Percentiles rank a stretch among this genome's conserved stretches.
Conservation (phyloP, 2,797 vertebrate genomes). For the Lacerta agilis region DNA sequence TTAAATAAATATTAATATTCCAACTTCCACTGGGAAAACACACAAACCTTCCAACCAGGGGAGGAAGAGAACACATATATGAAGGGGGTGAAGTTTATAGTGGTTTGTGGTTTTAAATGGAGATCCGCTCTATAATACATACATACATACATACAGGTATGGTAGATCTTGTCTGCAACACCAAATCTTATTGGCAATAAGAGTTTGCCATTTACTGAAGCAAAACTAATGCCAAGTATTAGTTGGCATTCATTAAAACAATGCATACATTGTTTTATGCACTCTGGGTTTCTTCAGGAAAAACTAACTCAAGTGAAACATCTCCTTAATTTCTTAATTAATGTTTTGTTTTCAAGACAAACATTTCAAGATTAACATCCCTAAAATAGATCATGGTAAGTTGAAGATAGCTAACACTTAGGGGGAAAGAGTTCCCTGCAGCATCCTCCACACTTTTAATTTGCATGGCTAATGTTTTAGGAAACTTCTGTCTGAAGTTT, state of each 20-base stretch:
- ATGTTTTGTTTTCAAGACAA: conserved; percentile 7
- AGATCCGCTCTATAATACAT: neutral
- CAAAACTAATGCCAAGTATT: conserved; percentile 13
- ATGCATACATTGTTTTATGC: conserved; percentile 4
- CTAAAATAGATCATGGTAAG: conserved; percentile 14
- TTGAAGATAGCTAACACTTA: neutral
- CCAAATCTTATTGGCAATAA: neutral
- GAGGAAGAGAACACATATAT: no score
- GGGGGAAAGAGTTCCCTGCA: neutral
- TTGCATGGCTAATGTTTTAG: neutral
- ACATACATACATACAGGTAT: neutral
- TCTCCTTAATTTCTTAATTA: conserved; percentile 42
- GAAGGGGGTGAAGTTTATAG: no score
- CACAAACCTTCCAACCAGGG: no score
- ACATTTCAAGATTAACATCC: conserved; percentile 29
- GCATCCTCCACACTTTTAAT: neutral
- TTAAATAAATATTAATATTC: no score
- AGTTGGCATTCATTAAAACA: conserved; percentile 27
- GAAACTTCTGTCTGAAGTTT: conserved; percentile 16
- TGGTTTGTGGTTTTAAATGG: neutral
- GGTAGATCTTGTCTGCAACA: neutral
- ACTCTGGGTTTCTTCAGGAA: conserved; percentile 14
- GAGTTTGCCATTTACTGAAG: neutral
- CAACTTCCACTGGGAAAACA: no score
- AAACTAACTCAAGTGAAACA: conserved; percentile 34